phyloP scores from a whole-genome alignment of 2,888 invertebrate species.

The Parascotia fuliginaria region DNA sequence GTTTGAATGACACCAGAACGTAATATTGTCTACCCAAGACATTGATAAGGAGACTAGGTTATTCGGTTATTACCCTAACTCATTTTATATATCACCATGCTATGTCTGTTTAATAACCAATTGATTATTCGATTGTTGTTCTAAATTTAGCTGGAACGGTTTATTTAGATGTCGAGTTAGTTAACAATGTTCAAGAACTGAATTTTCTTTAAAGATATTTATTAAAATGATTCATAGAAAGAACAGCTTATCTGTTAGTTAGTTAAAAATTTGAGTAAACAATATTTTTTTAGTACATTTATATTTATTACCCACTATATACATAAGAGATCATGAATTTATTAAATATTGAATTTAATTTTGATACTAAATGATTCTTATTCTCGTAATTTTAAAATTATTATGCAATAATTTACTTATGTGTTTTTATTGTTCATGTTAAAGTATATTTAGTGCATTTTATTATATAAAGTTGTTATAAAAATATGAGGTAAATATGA shows the following conservation, averaged over 20 bases:
- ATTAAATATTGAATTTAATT: too few species aligned
- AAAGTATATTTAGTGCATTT: neutral
- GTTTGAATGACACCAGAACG: neutral
- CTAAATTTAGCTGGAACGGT: constrained; percentile 1
- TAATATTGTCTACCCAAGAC: constrained; percentile 45
- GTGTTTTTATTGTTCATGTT: neutral
- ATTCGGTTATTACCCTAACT: constrained; percentile 49
- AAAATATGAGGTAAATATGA: constrained; percentile 12
- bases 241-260: neutral
- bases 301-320: too few species aligned
- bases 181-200: constrained; percentile 3
- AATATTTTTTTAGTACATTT: too few species aligned
- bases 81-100: constrained; percentile 57
- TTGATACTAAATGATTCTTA: too few species aligned
- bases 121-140: neutral
- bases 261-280: too few species aligned
- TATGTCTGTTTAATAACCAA: constrained; percentile 14
- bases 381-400: too few species aligned
- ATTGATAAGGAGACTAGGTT: constrained; percentile 58
- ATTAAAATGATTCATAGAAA: neutral
- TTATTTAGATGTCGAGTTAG: constrained; percentile 3
- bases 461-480: neutral
- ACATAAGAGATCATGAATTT: too few species aligned
- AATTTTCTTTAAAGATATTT: constrained; percentile 1
- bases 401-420: neutral